phyloP scores from a whole-genome alignment of 2,113 vertebrate species.

The Thomomys bottae region DNA sequence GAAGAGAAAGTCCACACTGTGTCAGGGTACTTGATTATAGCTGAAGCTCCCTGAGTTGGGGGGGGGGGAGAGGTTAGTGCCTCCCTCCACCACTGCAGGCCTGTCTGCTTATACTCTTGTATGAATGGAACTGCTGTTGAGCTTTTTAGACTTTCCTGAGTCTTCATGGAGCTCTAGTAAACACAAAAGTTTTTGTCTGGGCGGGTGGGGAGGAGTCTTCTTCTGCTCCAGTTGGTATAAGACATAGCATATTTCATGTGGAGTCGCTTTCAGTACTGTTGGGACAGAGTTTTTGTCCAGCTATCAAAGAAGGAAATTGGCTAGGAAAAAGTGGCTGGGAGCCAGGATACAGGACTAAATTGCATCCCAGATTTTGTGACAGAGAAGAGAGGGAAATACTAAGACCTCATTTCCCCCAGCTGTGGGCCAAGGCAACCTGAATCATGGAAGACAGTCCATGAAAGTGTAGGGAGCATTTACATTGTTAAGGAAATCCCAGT shows the following conservation, averaged over 20 bases:
- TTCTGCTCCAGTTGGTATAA: background rate
- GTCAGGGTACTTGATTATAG: background rate
- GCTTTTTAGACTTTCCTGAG: background rate
- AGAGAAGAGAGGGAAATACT: background rate
- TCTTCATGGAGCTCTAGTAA: background rate
- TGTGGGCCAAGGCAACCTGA: background rate
- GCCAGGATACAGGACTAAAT: background rate
- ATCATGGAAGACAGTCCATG: background rate
- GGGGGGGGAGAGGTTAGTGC: rapidly evolving
- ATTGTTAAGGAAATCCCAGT: background rate
- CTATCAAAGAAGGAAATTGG: constrained; percentile 9
- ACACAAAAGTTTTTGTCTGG: background rate
- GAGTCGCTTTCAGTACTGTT: background rate
- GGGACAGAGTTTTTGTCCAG: background rate
- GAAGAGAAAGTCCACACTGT: background rate
- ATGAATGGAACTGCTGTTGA: background rate
- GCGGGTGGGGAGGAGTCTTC: background rate
- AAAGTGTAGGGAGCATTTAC: background rate
- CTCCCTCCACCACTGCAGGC: rapidly evolving
- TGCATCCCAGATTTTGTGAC: background rate
- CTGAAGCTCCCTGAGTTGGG: background rate
- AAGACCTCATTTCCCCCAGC: background rate
- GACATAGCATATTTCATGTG: background rate
- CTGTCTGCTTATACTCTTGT: background rate
- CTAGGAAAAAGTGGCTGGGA: background rate